Conservation (phyloP, 37 sponge, comb jelly and placozoan genomes). For the Spongilla lacustris region DNA sequence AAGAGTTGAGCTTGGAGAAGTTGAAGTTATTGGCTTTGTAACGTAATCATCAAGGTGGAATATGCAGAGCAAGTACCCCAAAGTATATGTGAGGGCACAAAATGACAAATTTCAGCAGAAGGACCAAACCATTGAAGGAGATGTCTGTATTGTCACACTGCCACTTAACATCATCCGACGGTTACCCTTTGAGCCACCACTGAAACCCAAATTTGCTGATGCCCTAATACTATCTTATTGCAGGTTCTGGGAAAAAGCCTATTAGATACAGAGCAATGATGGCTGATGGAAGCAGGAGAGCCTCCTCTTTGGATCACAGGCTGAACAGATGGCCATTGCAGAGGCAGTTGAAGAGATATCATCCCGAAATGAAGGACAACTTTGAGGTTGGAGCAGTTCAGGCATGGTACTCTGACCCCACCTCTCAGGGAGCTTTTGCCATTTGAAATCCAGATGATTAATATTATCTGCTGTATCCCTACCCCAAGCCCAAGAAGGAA, state of each 20-base stretch:
- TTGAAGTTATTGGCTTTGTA: constrained; percentile 11
- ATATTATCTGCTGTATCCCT: constrained; percentile 2
- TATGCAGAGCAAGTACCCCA: not conserved
- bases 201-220: constrained; percentile 3
- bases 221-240: constrained; percentile 29
- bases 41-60: not conserved
- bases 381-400: constrained; percentile 50
- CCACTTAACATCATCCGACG: constrained; percentile 44
- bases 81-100: not conserved
- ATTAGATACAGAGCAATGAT: not conserved
- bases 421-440: constrained; percentile 52
- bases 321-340: constrained; percentile 15
- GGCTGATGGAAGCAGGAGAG: constrained; percentile 41
- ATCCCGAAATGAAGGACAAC: constrained; percentile 41
- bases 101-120: constrained; percentile 4
- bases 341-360: constrained; percentile 34
- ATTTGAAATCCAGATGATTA: constrained; percentile 3
- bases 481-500: not conserved
- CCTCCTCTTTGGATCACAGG: constrained; percentile 35
- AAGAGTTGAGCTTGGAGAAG: not conserved
- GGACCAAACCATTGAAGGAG: not conserved
- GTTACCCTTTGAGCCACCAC: constrained; percentile 28
- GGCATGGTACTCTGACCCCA: constrained; percentile 40
- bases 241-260: constrained; percentile 47
- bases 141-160: constrained; percentile 31